Evolutionary conservation across 2,113 vertebrate genomes (phyloP), one percentile per base, ranked within the genome.

Genomic region (Anarhynchus alexandrinus): DNA sequence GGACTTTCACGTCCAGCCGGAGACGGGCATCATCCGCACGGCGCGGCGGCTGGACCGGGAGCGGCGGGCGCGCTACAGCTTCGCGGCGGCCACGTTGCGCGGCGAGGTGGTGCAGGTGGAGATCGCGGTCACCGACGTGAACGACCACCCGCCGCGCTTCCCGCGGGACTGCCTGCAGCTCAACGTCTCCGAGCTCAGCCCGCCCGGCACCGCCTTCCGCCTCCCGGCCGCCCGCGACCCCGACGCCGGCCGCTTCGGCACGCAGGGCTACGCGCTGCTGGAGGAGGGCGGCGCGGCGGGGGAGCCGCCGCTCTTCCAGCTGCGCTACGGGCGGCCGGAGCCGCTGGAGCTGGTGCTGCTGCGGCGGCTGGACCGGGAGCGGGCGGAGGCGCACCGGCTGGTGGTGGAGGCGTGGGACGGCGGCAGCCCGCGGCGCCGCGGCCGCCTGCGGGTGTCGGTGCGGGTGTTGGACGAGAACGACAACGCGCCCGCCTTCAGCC

Each of bases 401-500:
- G 97, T 97, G 62, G 96, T 99, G 8, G 98, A 99, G 82, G 99
- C 99, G 12, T 99, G 99, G 94, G 99, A 99, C 94, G 99, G 99
- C 2, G 99, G 99, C 40, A 92, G 97, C 54, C 99, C 99, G 6
- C 98, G 96, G 58, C 98, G 96, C 89, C 98, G 97, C 0, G 99
- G 98, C 47, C 97, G 86, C 12, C 95, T 99, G 51, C 97, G 67
- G 36, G 98, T 99, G 52, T 97, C 97, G 20, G 70, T 99, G 76
- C 95, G 79, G 17, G 97, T 99, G 34, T 90, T 99, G 95, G 99
- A 99, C 73, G 99, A 99, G 97, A 99, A 99, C 32, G 99, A 99
- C 97, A 99, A 99, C 93, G 98, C 98, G 5, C 99, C 99, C 3
- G 90, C 97, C 15, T 99, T 99, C 84, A 98, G 97, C 94, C 98